These are phyloP conservation scores for Actinostola sp. DNA, from an alignment of 92 coral and sea anemone species.

Conservation along the genomic window DNA sequence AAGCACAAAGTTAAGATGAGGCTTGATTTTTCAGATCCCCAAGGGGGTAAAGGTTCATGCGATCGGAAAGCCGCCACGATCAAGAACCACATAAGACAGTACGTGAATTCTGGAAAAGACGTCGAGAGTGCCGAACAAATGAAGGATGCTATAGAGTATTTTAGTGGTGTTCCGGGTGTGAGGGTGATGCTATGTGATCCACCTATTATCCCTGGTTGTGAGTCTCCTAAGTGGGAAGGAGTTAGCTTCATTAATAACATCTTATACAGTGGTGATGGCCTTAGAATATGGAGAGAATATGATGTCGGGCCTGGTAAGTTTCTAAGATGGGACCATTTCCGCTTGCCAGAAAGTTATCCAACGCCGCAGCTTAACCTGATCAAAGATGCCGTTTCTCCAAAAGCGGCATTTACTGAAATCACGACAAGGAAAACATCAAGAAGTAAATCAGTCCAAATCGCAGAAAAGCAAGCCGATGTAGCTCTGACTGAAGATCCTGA, in stretches of 20 bases:
- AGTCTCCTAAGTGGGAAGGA: not conserved
- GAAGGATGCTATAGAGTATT: not conserved
- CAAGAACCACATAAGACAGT: not conserved
- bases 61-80: not conserved
- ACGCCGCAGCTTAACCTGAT: not conserved
- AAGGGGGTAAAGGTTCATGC: not conserved
- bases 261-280: not conserved
- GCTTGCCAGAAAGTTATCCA: not conserved
- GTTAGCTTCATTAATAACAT: not conserved
- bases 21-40: not conserved
- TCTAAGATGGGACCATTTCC: not conserved
- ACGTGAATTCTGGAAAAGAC: not conserved
- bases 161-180: not conserved
- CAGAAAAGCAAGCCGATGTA: slow-evolving; percentile 6
- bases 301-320: not conserved
- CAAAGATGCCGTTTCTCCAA: slow-evolving; percentile 18
- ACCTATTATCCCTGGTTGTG: not conserved
- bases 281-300: not conserved
- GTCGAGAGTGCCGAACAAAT: not conserved
- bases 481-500: not conserved
- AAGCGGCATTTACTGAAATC: slow-evolving; percentile 25
- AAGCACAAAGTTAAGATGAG: slow-evolving; percentile 24
- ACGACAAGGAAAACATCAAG: slow-evolving; percentile 28
- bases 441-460: slow-evolving; percentile 12
- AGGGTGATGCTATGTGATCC: slow-evolving; percentile 4